Evolutionary conservation across 2,797 vertebrate species (phyloP).

Genomic region (Fistularia commersonii): DNA sequence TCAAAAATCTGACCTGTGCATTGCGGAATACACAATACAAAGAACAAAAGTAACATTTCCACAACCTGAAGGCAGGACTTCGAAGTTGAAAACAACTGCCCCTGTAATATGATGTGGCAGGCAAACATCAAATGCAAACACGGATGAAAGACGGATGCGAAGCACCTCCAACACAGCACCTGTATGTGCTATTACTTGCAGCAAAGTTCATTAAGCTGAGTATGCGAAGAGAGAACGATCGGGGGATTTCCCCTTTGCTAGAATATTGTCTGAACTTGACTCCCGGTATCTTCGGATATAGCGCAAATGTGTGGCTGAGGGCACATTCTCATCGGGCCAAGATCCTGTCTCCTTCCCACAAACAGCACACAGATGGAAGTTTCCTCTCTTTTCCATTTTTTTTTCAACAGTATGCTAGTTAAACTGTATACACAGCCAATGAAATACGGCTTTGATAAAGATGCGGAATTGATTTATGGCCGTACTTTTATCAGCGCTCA

Average conservation of each 20-base stretch:
- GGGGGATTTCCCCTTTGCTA: conserved; percentile 72
- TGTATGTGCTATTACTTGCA: conserved; percentile 70
- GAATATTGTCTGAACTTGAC: conserved; percentile 75
- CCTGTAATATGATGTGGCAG: conserved; percentile 48
- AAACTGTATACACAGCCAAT: conserved; percentile 67
- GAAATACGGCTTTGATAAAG: conserved; percentile 78
- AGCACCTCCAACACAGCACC: conserved; percentile 57
- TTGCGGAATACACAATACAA: conserved; percentile 7
- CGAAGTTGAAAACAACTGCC: conserved; percentile 53
- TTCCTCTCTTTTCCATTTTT: conserved; percentile 46
- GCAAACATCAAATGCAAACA: conserved; percentile 62
- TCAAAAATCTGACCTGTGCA: conserved; percentile 4
- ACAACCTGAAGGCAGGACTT: conserved; percentile 8
- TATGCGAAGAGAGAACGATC: conserved; percentile 54
- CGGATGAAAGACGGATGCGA: conserved; percentile 56
- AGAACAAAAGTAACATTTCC: conserved; percentile 4
- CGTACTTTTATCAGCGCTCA: conserved; percentile 71
- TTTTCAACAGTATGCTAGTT: conserved; percentile 68
- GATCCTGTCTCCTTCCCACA: conserved; percentile 71
- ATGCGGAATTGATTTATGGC: conserved; percentile 75
- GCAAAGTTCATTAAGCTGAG: conserved; percentile 64
- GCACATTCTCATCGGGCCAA: conserved; percentile 62
- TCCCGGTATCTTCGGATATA: conserved; percentile 68
- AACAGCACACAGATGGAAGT: conserved; percentile 60
- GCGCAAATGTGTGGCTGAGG: conserved; percentile 72